Conservation (phyloP, 2,888 invertebrate species). For the Acanthosepion esculentum region DNA sequence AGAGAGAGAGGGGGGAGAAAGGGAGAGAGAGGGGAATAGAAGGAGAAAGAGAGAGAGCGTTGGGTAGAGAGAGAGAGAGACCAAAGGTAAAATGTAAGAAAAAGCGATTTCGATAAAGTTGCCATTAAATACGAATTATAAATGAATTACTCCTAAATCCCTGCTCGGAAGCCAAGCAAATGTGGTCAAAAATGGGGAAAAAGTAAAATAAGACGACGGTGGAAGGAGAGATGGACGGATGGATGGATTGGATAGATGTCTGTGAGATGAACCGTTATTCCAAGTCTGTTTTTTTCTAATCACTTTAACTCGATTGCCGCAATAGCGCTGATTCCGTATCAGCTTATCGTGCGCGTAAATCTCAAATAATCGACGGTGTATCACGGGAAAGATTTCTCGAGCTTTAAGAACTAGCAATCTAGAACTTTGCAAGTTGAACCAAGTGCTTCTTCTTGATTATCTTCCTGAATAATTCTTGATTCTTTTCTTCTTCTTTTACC, state of each 20-base stretch:
- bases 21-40: not conserved
- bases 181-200: too few species aligned
- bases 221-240: not conserved
- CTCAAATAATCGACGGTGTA: not conserved
- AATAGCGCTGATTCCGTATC: not conserved
- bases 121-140: too few species aligned
- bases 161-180: too few species aligned
- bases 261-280: not conserved
- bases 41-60: accelerated
- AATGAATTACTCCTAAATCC: too few species aligned
- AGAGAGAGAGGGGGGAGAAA: not conserved
- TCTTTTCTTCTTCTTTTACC: too few species aligned
- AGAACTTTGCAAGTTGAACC: not conserved
- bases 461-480: too few species aligned
- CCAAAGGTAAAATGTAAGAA: not conserved
- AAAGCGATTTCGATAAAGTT: not conserved
- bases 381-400: not conserved
- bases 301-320: not conserved
- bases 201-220: not conserved
- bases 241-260: not conserved
- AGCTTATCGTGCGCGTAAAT: not conserved
- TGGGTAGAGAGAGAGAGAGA: too few species aligned
- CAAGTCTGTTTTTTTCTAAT: not conserved
- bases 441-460: not conserved
- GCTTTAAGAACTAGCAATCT: not conserved